Evolutionary conservation across 2,113 vertebrate species (phyloP), one percentile per base, ranked within the genome.

Genomic region (Boulengeromyrus knoepffleri): DNA sequence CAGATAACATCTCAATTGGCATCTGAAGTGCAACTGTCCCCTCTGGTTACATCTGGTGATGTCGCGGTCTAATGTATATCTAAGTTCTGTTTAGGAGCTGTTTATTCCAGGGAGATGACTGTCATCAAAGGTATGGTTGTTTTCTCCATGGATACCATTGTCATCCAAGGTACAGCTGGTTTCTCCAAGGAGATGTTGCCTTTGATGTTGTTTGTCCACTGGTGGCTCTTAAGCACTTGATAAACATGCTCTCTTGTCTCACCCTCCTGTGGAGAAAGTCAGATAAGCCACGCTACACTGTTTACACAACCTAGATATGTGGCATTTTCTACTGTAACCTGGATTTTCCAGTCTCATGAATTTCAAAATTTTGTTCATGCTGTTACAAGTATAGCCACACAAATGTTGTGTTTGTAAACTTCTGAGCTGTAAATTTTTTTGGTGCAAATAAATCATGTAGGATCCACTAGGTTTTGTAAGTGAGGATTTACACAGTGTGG

Each of bases 51-150:
- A 42, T 80, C 74, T 80, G 74, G 74, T 42, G 74, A 80, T 42
- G 36, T 80, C 13, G 17, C 15, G 5, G 74, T 80, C 74, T 42
- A 80, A 42, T 13, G 13, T 80, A 80, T 36, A 80, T 15, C 74
- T 80, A 80, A 80, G 31, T 19, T 42, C 31, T 80, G 15, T 17
- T 19, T 80, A 15, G 74, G 62, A 13, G 36, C 31, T 85, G 66
- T 50, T 27, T 89, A 83, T 80, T 80, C 66, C 70, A 83, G 47
- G 31, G 88, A 88, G 87, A 62, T 21, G 46, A 19, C 27, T 89
- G 66, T 89, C 47, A 46, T 89, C 74, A 80, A 80, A 80, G 36
- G 74, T 80, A 42, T 80, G 36, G 13, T 80, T 66, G 66, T 50
- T 36, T 83, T 50, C 74, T 80, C 47, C 70, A 84, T 74, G 47